These are phyloP conservation scores for Lumbricus terrestris DNA, from an alignment of 2,888 invertebrate genomes.

Conservation along the genomic window DNA sequence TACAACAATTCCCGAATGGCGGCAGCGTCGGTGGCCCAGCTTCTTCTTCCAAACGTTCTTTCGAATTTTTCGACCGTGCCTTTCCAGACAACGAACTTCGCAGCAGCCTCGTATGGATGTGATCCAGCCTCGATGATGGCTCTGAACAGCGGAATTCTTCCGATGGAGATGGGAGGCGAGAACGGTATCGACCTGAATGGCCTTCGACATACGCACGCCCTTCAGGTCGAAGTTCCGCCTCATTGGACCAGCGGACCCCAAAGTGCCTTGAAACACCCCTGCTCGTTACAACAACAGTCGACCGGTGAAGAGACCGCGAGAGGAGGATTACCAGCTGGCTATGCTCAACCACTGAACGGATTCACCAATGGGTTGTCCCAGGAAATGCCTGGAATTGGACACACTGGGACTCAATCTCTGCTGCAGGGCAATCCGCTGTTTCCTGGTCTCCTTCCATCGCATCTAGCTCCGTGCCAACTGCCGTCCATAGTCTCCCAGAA, in stretches of 20 bases:
- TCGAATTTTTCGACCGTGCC: background rate
- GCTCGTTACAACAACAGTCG: background rate
- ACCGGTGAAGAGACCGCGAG: background rate
- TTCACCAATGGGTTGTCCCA: background rate
- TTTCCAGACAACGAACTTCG: background rate
- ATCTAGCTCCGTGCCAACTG: background rate
- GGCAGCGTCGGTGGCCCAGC: too few relatives aligned
- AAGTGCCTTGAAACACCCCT: background rate
- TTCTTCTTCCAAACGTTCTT: background rate
- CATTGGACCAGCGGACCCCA: background rate
- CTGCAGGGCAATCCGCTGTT: background rate
- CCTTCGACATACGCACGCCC: background rate
- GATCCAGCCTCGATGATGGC: background rate
- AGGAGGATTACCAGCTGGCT: background rate
- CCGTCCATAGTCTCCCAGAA: background rate
- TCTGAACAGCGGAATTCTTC: background rate
- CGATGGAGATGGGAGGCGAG: background rate
- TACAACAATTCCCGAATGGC: background rate
- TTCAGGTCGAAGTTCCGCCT: background rate
- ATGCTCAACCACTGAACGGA: background rate
- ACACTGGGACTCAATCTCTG: background rate
- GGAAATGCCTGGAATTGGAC: background rate
- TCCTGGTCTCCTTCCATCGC: background rate
- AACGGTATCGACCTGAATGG: background rate
- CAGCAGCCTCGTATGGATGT: background rate